These are phyloP conservation scores for Zingel zingel DNA, from an alignment of 2,113 vertebrate species.

Conservation along the genomic window DNA sequence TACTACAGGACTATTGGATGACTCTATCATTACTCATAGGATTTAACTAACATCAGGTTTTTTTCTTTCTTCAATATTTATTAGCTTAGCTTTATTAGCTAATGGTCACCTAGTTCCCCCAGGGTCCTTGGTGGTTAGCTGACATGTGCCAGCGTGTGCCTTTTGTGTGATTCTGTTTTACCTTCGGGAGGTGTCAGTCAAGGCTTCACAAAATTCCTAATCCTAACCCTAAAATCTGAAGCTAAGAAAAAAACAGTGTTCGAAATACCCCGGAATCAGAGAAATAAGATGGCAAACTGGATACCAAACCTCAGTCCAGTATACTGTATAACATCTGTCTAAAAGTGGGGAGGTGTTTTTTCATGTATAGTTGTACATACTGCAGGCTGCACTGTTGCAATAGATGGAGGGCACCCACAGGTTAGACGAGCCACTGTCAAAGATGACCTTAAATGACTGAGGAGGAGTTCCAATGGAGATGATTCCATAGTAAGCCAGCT, in stretches of 20 bases:
- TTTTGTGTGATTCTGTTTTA: not conserved
- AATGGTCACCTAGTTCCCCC: not conserved
- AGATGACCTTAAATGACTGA: slow-evolving; percentile 75
- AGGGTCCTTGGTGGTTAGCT: not conserved
- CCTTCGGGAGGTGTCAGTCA: not conserved
- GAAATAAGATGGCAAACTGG: too few species aligned
- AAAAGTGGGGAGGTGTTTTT: too few species aligned
- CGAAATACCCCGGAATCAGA: not conserved
- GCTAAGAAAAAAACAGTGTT: not conserved
- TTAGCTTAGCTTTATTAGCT: too few species aligned
- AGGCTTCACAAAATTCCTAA: not conserved
- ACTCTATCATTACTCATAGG: not conserved
- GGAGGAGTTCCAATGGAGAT: slow-evolving; percentile 76
- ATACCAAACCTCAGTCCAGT: too few species aligned
- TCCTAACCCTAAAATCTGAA: not conserved
- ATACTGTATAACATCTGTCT: too few species aligned
- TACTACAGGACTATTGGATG: too few species aligned
- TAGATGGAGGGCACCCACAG: slow-evolving; percentile 77
- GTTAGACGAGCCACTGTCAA: slow-evolving; percentile 73
- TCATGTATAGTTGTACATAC: slow-evolving; percentile 42
- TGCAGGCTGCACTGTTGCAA: slow-evolving; percentile 69
- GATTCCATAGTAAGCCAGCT: slow-evolving; percentile 73
- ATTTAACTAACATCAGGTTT: too few species aligned
- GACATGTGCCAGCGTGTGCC: not conserved
- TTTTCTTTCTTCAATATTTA: too few species aligned